Evolutionary conservation across 2,888 invertebrate species (phyloP), one percentile per base, ranked within the genome.

Genomic region (Biston betularia): DNA sequence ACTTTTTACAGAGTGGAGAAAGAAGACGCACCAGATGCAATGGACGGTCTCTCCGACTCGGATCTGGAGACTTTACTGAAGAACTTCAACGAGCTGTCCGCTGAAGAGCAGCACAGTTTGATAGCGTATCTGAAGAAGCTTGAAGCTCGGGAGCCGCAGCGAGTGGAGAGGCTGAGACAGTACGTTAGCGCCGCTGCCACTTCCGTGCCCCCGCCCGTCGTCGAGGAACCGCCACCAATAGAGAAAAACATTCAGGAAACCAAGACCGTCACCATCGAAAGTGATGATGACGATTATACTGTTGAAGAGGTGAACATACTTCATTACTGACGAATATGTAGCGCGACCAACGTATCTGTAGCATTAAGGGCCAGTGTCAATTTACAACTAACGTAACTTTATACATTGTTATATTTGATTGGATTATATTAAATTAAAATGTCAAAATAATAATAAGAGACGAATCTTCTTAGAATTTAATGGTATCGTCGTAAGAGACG

Each of bases 121-220:
- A 97, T 98, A 42, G 96, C 96, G 0, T 97, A 97, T 81, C 84
- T 98, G 67, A 97, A 97, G 82, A 97, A 97, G 83, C 84, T 98
- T 46, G 97, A 98, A 83, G 95, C 95, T 0, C 95, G 95, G 4
- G 96, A 97, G 82, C 97, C 97, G 0, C 90, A 94, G 48, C 95
- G 97, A n/a, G 97, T 97, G 0, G 97, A 97, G 79, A 95, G 96
- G 0, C 86, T 97, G 50, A 91, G 97, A 9, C 96, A 96, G 81
- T 97, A 96, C 84, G 97, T 97, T 0, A 96, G 96, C 83, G 85
- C 87, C 4, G 89, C 89, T 10, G 86, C 85, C 5, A 68, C 78
- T 15, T 42, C 72, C 14, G 12, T 38, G 38, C 38, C 61, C 38
- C 53, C 50, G 63, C 63, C 54, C 69, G 50, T 33, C 49, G 24